These are phyloP conservation scores for Limenitis arthemis DNA, from an alignment of 2,888 invertebrate genomes.

Conservation along the genomic window DNA sequence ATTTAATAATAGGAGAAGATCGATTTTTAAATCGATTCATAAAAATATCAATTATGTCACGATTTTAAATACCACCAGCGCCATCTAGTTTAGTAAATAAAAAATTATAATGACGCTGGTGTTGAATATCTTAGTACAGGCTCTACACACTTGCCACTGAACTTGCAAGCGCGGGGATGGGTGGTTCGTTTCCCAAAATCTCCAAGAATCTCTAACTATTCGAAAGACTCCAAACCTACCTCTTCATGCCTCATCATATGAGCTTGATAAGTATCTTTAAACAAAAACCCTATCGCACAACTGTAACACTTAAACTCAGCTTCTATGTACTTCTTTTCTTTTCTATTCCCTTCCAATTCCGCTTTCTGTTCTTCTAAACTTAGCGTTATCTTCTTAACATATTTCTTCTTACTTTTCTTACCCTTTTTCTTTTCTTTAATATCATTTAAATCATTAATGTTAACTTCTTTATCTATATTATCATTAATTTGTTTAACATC, in stretches of 20 bases:
- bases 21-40: too few species aligned
- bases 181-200: too few species aligned
- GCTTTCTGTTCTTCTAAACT: slow-evolving; percentile 53
- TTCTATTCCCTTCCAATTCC: slow-evolving; percentile 48
- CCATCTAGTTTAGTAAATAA: too few species aligned
- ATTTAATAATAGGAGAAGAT: too few species aligned
- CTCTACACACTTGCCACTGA: too few species aligned
- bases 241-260: slow-evolving; percentile 69
- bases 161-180: too few species aligned
- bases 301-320: slow-evolving; percentile 57
- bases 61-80: too few species aligned
- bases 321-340: slow-evolving; percentile 49
- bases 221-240: slow-evolving; percentile 32
- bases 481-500: slow-evolving; percentile 3
- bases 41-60: too few species aligned
- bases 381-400: slow-evolving; percentile 40
- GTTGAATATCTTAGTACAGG: too few species aligned
- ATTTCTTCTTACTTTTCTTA: slow-evolving; percentile 29
- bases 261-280: slow-evolving; percentile 58
- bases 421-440: background rate
- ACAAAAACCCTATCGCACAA: slow-evolving; percentile 53
- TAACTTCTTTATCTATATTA: slow-evolving; percentile 8
- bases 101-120: too few species aligned
- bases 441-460: slow-evolving; percentile 1
- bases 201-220: too few species aligned